phyloP scores from a whole-genome alignment of 1,140 invertebrate genomes.

The Heliconius hermathena region DNA sequence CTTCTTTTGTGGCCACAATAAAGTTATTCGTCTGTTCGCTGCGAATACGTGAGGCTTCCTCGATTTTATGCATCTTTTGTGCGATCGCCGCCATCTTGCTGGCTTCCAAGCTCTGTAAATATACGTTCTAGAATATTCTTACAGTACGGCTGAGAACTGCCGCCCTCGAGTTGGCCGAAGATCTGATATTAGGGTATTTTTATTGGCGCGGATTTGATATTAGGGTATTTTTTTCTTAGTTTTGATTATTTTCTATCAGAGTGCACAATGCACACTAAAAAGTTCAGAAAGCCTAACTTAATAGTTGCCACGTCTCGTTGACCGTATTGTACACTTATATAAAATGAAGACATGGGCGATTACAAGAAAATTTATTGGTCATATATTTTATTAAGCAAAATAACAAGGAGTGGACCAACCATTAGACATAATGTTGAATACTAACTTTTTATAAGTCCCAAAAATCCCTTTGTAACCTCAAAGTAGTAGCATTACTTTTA shows the following conservation, averaged over 20 bases:
- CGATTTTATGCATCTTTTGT: conserved; percentile 91
- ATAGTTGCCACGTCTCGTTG: no score
- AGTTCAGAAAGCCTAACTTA: no score
- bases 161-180: no score
- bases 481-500: conserved; percentile 38
- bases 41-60: conserved; percentile 94
- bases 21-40: conserved; percentile 93
- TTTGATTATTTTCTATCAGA: no score
- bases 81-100: conserved; percentile 91
- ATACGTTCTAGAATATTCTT: conserved; percentile 32
- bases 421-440: conserved; percentile 31
- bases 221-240: no score
- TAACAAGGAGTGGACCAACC: conserved; percentile 79
- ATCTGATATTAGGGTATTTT: no score
- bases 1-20: conserved; percentile 91
- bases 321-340: no score
- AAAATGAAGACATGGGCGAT: conserved; percentile 82
- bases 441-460: conserved; percentile 36
- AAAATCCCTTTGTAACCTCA: conserved; percentile 37
- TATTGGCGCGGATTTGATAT: no score
- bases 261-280: no score
- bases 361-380: conserved; percentile 94
- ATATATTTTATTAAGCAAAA: conserved; percentile 90
- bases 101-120: conserved; percentile 89
- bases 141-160: neutral